These are phyloP conservation scores for Psittacus erithacus DNA, from an alignment of 2,113 vertebrate species.

Conservation along the genomic window DNA sequence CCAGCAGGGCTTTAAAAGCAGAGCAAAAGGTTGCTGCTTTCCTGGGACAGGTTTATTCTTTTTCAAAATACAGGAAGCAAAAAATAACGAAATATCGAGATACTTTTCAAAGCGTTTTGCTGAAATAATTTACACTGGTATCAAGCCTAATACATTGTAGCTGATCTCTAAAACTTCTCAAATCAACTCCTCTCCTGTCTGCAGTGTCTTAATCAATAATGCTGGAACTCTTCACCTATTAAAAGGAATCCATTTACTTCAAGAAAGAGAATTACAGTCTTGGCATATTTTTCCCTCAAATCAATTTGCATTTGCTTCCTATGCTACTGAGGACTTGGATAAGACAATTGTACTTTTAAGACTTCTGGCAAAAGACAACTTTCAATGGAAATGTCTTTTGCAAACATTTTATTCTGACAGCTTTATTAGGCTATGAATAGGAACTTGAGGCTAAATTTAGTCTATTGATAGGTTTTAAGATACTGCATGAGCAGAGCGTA, in stretches of 20 bases:
- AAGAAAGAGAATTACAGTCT: constrained; percentile 32
- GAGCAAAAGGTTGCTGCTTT: not conserved
- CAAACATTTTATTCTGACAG: constrained; percentile 51
- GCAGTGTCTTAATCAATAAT: constrained; percentile 39
- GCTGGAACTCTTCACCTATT: not conserved
- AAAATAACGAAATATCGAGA: not conserved
- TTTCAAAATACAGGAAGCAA: not conserved
- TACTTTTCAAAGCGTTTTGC: not conserved
- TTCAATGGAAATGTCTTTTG: constrained; percentile 26
- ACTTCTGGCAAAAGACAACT: constrained; percentile 35
- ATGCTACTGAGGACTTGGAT: not conserved
- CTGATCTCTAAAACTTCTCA: not conserved
- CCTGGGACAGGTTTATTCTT: not conserved
- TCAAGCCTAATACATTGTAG: not conserved
- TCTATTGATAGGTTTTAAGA: constrained; percentile 1
- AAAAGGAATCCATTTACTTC: constrained; percentile 37
- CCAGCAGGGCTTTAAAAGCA: not conserved
- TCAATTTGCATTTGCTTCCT: constrained; percentile 34
- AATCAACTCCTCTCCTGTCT: not conserved
- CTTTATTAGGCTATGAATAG: constrained; percentile 49
- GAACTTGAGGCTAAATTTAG: not conserved
- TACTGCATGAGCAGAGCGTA: not conserved
- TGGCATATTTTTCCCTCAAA: constrained; percentile 32
- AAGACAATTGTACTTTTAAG: constrained; percentile 42
- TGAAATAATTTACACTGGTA: not conserved